phyloP scores from a whole-genome alignment of 2,888 invertebrate species.

The Tricholauxania praeusta region DNA sequence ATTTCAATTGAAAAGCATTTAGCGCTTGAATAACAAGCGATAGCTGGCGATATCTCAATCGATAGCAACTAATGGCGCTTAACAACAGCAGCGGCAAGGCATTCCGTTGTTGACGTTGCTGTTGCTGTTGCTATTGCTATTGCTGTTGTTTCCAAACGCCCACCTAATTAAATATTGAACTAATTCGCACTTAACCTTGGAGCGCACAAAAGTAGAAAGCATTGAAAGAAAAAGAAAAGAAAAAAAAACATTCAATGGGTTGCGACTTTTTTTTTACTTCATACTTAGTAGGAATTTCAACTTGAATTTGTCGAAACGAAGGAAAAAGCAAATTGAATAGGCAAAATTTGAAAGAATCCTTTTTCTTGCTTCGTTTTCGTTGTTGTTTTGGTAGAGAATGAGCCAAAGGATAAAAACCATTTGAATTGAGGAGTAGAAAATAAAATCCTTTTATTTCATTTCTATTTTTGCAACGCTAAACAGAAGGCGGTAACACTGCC shows the following conservation, averaged over 20 bases:
- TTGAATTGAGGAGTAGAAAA: too few species aligned
- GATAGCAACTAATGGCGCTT: neutral
- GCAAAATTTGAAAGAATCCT: neutral
- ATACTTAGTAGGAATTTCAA: too few species aligned
- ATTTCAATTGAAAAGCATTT: too few species aligned
- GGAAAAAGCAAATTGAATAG: conserved; percentile 5
- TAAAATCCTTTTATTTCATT: too few species aligned
- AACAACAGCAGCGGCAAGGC: neutral
- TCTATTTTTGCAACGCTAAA: conserved; percentile 5
- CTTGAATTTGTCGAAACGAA: too few species aligned
- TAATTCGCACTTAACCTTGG: conserved; percentile 23
- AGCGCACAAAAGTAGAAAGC: neutral
- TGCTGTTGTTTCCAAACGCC: conserved; percentile 26
- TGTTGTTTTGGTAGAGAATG: neutral
- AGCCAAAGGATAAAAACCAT: neutral
- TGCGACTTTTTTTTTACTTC: too few species aligned
- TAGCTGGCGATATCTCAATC: too few species aligned
- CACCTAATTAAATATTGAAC: conserved; percentile 19
- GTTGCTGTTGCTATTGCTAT: conserved; percentile 16
- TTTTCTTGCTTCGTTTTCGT: neutral
- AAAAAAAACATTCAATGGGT: neutral
- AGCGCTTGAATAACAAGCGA: too few species aligned
- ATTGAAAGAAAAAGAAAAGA: neutral
- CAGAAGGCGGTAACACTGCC: conserved; percentile 2
- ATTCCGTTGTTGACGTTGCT: neutral